phyloP scores from a whole-genome alignment of 2,113 vertebrate genomes.

The Percina caprodes region DNA sequence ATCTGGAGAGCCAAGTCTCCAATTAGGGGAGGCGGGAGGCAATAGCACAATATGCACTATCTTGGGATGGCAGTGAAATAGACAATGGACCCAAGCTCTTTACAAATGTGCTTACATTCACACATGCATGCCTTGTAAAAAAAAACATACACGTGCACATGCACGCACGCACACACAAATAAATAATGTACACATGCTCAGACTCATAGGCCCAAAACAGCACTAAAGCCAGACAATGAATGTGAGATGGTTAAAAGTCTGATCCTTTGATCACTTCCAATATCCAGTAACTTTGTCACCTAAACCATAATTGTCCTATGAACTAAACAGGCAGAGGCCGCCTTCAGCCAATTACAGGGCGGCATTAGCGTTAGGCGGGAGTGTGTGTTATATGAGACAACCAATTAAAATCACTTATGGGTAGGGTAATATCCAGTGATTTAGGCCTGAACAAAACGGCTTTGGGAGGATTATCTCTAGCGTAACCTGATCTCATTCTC shows the following conservation, averaged over 20 bases:
- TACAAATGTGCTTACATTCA: constrained; percentile 18
- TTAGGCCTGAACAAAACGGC: constrained; percentile 83
- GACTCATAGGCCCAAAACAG: constrained; percentile 53
- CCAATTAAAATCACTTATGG: constrained; percentile 88
- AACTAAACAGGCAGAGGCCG: constrained; percentile 75
- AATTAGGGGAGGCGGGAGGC: constrained; percentile 55
- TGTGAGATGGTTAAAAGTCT: constrained; percentile 62
- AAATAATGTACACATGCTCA: neutral
- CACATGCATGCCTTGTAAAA: neutral
- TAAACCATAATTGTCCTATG: constrained; percentile 82
- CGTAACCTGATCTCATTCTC: constrained; percentile 83
- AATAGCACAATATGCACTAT: constrained; percentile 45
- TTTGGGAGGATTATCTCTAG: constrained; percentile 83
- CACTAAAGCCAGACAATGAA: constrained; percentile 69
- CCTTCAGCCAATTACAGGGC: constrained; percentile 75
- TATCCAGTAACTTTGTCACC: constrained; percentile 81
- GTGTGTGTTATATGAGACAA: constrained; percentile 81
- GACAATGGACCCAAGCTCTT: constrained; percentile 27
- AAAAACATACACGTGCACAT: no score
- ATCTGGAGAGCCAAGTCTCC: constrained; percentile 62
- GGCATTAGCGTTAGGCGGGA: constrained; percentile 77
- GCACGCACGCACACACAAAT: neutral
- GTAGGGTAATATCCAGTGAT: constrained; percentile 81
- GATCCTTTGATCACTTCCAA: constrained; percentile 77
- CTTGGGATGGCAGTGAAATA: constrained; percentile 34